These are phyloP conservation scores for Halictus quadricinctus DNA, from an alignment of 2,888 invertebrate genomes.

Conservation along the genomic window DNA sequence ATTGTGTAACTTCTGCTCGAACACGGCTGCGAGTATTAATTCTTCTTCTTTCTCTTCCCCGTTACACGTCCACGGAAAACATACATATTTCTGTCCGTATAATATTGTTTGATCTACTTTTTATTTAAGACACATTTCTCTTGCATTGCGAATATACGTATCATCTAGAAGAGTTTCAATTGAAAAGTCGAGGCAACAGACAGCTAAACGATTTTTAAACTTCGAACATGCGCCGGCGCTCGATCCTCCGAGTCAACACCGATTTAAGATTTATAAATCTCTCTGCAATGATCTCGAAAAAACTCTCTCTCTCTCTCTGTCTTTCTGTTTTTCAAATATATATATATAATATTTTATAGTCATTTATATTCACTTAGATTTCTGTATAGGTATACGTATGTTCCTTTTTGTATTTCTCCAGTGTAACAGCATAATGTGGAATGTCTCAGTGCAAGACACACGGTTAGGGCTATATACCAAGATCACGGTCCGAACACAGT, in stretches of 20 bases:
- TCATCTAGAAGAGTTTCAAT: background rate
- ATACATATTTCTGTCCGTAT: background rate
- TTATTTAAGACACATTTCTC: constrained; percentile 17
- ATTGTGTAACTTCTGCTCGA: background rate
- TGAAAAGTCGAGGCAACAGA: constrained; percentile 25
- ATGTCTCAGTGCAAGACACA: constrained; percentile 43
- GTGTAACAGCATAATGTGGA: constrained; percentile 39
- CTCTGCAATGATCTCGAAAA: constrained; percentile 28
- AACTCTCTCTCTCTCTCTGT: constrained; percentile 12
- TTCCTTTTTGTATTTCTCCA: background rate
- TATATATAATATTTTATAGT: constrained; percentile 14
- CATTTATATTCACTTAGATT: constrained; percentile 22
- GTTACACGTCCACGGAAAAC: background rate
- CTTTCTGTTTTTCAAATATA: constrained; percentile 24
- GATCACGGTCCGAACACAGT: constrained; percentile 41
- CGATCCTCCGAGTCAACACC: constrained; percentile 14
- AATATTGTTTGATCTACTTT: background rate
- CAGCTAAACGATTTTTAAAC: background rate
- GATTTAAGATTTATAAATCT: constrained; percentile 43
- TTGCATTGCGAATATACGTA: constrained; percentile 4
- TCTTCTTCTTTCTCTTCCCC: background rate
- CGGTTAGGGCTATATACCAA: constrained; percentile 40
- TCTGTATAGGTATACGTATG: constrained; percentile 16
- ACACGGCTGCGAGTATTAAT: constrained; percentile 14
- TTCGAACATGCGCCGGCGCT: constrained; percentile 19